These are phyloP conservation scores for Melipona quadrifasciata DNA, from an alignment of 1,140 invertebrate species.

Conservation along the genomic window DNA sequence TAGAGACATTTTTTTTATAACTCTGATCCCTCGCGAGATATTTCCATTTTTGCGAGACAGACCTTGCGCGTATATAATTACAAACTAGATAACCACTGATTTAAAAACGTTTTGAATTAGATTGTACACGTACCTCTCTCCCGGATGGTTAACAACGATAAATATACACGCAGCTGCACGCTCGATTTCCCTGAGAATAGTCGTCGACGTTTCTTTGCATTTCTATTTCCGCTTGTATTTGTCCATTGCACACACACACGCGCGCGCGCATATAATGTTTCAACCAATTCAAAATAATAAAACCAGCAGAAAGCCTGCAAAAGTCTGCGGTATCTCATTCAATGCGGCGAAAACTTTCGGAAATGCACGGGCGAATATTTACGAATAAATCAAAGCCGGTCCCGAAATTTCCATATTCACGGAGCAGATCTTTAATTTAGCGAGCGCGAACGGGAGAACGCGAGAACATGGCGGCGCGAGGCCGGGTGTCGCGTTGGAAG, in stretches of 20 bases:
- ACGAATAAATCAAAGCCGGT: neutral
- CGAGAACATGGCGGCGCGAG: neutral
- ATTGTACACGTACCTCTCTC: too few species aligned
- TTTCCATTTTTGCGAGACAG: too few species aligned
- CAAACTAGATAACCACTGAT: too few species aligned
- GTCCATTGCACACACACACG: neutral
- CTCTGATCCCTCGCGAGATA: too few species aligned
- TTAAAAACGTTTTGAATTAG: too few species aligned
- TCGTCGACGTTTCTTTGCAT: neutral
- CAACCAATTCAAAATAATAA: neutral
- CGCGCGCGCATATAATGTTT: neutral
- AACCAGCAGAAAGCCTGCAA: neutral
- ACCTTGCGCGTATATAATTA: too few species aligned
- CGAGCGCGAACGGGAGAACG: neutral
- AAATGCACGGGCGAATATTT: neutral
- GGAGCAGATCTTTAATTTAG: constrained; percentile 25
- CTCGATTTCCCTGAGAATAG: neutral
- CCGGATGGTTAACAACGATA: too few species aligned
- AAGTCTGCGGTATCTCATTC: neutral
- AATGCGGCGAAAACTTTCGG: neutral
- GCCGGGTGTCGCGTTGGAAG: neutral
- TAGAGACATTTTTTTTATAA: too few species aligned
- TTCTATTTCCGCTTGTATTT: neutral
- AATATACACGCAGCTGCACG: too few species aligned
- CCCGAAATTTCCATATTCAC: neutral